Base-by-base conservation (phyloP, 2,888 invertebrate species). In the Eristalinus sepulchralis region DNA sequence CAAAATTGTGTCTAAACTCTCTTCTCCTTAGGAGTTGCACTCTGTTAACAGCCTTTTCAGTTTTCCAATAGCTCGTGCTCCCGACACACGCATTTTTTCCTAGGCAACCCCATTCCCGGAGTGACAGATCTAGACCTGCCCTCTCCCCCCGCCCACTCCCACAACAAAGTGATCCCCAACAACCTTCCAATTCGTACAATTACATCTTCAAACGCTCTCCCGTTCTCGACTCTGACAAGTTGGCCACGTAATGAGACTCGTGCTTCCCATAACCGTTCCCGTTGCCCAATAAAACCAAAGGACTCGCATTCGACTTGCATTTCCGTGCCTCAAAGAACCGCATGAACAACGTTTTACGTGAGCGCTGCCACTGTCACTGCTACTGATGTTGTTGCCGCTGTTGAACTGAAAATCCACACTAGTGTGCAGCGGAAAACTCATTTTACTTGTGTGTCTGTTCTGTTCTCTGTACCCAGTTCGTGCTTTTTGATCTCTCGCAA, bases 391-490 rank as follows among this genome's bases (percentile, higher is more conserved):
- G 6, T 8, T 5, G 13, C n/a, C 13, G 39, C 39, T 47, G 47
- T 8, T 2, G 47, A 75, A 62, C 68, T 72, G 72, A 77, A 57
- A 13, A 33, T 53, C 39, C 47, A 57, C n/a, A n/a, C n/a, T n/a
- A n/a, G n/a, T n/a, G n/a, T n/a, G n/a, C 39, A 59, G 59, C 67
- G 81, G 67, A 77, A 82, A 81, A 81, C 72, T 68, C 72, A 77
- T 76, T 84, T 76, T 33, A 22, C 17, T 20, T 31, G 24, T 67
- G 3, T 67, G 3, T 17, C 27, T 47, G 6, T 59, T 20, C n/a
- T n/a, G n/a, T 17, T 9, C 24, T 27, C 24, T 63, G 27, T 57
- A 39, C 11, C 17, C 8, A 11, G 8, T 17, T 24, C 31, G 13
- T n/a, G 17, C 68, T 66, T 20, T 31, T 22, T 53, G 22, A 27